A percentile compares a stretch with the other conserved stretches of the same genome.
These are phyloP conservation scores for Rhabdomys pumilio DNA, from an alignment of 2,797 vertebrate species.

Conservation along the genomic window DNA sequence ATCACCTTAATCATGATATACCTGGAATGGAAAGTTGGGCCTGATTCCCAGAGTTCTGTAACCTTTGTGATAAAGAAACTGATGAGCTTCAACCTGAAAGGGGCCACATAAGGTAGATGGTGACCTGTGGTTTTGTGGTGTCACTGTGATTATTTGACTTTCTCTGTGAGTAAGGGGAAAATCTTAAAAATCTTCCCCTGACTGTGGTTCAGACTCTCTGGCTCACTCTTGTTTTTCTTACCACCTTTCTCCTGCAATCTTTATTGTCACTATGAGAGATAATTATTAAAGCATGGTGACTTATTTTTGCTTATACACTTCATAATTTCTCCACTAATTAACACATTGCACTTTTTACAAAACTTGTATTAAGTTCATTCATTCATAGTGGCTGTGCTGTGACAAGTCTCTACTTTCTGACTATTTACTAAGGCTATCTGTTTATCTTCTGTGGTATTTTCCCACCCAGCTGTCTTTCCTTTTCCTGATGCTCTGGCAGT, in stretches of 20 bases:
- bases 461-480: background rate
- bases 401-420: background rate
- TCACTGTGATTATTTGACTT: slow-evolving; percentile 53
- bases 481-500: background rate
- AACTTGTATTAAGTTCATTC: slow-evolving; percentile 37
- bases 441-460: background rate
- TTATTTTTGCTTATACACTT: slow-evolving; percentile 17
- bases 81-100: slow-evolving; percentile 37
- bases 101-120: slow-evolving; percentile 28
- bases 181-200: background rate
- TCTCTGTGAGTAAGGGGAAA: slow-evolving; percentile 29
- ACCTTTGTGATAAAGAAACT: slow-evolving; percentile 46
- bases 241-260: slow-evolving; percentile 22
- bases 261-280: slow-evolving; percentile 49
- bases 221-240: slow-evolving; percentile 59
- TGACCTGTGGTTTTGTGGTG: background rate
- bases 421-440: background rate
- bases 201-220: slow-evolving; percentile 38
- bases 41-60: slow-evolving; percentile 10
- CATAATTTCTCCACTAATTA: slow-evolving; percentile 62
- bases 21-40: slow-evolving; percentile 39
- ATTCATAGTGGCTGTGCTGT: background rate
- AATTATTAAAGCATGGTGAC: slow-evolving; percentile 30
- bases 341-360: background rate
- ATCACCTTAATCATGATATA: slow-evolving; percentile 13